phyloP scores from a whole-genome alignment of 2,113 vertebrate species.

The Solenodon paradoxus region DNA sequence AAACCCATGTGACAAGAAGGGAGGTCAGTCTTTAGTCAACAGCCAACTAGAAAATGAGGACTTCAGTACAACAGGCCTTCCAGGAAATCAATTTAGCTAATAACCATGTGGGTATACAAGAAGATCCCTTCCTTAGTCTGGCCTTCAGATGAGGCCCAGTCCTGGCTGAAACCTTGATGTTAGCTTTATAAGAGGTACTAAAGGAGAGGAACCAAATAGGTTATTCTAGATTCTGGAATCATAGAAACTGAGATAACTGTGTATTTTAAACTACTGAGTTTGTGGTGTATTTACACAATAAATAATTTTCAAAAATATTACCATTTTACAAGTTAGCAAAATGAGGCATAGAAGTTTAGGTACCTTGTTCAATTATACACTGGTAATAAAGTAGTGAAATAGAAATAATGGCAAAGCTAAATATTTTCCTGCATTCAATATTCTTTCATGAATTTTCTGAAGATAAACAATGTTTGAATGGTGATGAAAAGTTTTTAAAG shows the following conservation, averaged over 20 bases:
- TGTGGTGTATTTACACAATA: slow-evolving; percentile 54
- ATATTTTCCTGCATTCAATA: slow-evolving; percentile 24
- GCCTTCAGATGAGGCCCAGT: not conserved
- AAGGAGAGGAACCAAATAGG: slow-evolving; percentile 10
- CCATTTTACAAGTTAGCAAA: slow-evolving; percentile 39
- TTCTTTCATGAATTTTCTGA: slow-evolving; percentile 15
- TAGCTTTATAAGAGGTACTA: not conserved
- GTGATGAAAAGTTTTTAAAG: slow-evolving; percentile 1
- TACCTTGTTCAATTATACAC: not conserved
- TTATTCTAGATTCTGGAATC: not conserved
- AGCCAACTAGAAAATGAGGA: not conserved
- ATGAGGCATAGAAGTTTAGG: slow-evolving; percentile 40
- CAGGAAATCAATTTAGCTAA: not conserved
- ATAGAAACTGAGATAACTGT: not conserved
- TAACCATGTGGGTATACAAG: not conserved
- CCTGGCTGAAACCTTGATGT: not conserved
- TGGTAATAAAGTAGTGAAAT: not conserved
- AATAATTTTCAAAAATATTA: slow-evolving; percentile 38
- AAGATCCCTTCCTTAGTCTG: not conserved
- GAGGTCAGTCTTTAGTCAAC: not conserved
- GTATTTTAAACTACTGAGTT: slow-evolving; percentile 28
- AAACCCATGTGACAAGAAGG: not conserved
- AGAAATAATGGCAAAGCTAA: not conserved
- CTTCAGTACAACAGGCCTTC: not conserved
- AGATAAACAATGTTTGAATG: slow-evolving; percentile 2